A percentile compares a stretch with the other conserved stretches of the same genome.
Evolutionary conservation across 35 echinoderm and acorn worm species (phyloP).

Genomic region (Ptychodera flava): DNA sequence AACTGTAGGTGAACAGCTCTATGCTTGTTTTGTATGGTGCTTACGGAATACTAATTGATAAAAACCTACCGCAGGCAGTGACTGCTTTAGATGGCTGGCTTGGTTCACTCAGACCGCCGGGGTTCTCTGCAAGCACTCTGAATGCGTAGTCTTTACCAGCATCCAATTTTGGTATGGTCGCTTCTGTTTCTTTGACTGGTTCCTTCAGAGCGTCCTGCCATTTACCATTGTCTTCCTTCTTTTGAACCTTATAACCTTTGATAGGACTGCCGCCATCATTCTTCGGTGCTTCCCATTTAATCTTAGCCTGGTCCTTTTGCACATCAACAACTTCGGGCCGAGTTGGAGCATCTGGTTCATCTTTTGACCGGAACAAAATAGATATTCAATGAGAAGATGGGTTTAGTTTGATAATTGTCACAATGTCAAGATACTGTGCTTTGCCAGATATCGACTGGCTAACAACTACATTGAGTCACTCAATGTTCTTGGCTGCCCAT

Average conservation of each 20-base stretch:
- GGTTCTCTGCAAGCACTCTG: constrained; percentile 70
- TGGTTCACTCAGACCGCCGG: constrained; percentile 73
- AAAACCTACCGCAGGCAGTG: constrained; percentile 63
- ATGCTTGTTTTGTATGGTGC: too few species aligned
- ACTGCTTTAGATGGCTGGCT: constrained; percentile 65
- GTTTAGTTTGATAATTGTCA: too few species aligned
- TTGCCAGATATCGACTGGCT: too few species aligned
- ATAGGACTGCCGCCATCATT: constrained; percentile 88
- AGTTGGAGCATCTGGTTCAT: constrained; percentile 62
- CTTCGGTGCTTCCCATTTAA: constrained; percentile 76
- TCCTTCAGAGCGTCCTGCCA: constrained; percentile 89
- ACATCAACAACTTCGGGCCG: constrained; percentile 72
- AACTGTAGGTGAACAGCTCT: too few species aligned
- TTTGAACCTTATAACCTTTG: constrained; percentile 35
- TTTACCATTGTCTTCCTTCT: neutral
- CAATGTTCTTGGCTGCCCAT: too few species aligned
- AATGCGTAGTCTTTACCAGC: constrained; percentile 61
- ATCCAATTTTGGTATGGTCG: constrained; percentile 44
- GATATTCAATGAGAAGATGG: too few species aligned
- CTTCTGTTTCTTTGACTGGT: constrained; percentile 57
- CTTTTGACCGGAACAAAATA: constrained; percentile 16
- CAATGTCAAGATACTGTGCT: too few species aligned
- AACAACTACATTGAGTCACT: too few species aligned
- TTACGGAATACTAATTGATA: neutral
- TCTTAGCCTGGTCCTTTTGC: constrained; percentile 60